phyloP scores from a whole-genome alignment of 2,888 invertebrate genomes.

The Leptopilina syphax region DNA sequence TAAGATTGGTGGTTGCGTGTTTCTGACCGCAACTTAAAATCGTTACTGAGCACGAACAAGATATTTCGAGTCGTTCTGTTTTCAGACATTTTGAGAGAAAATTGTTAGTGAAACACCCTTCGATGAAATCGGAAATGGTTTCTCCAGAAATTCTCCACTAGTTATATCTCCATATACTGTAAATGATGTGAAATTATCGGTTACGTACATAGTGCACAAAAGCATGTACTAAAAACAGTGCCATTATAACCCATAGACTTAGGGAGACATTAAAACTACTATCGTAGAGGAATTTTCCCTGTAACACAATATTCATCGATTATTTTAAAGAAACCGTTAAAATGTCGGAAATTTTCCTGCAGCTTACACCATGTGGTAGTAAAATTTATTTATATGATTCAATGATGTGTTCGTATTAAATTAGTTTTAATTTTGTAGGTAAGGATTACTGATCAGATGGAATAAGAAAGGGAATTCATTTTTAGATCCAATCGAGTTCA shows the following conservation, averaged over 20 bases:
- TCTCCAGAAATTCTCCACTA: neutral
- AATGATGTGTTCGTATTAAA: no score
- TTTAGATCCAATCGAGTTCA: no score
- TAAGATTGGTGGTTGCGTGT: conserved; percentile 31
- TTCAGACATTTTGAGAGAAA: conserved; percentile 1
- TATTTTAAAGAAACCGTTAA: no score
- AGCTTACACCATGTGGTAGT: no score
- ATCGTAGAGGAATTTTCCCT: no score
- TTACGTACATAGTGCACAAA: no score
- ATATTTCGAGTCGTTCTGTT: conserved; percentile 16
- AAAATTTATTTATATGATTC: no score
- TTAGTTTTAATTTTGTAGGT: no score
- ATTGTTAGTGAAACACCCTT: conserved; percentile 7
- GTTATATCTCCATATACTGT: neutral
- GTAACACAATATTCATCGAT: no score
- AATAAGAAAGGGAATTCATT: no score
- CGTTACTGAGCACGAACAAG: conserved; percentile 28
- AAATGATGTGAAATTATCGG: neutral
- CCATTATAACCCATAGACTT: neutral
- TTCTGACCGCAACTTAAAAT: conserved; percentile 14
- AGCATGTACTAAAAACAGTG: neutral
- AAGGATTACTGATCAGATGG: no score
- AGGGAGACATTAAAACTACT: neutral
- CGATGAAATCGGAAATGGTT: conserved; percentile 12
- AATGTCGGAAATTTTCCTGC: no score